Conservation (phyloP, 2,797 vertebrate genomes). For the Hyperoplus immaculatus region DNA sequence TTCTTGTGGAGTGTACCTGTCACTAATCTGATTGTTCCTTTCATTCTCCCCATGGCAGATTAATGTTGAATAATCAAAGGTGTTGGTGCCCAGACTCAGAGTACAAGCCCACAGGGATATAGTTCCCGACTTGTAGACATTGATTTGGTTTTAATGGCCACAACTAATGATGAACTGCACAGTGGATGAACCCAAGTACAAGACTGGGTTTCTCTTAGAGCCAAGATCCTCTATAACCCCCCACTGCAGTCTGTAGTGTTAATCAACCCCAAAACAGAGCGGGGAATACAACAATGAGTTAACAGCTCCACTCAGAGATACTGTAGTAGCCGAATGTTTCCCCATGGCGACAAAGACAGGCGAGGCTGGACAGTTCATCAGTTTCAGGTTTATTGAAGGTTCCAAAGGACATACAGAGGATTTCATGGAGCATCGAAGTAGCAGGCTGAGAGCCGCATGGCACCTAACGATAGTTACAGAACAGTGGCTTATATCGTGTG, state of each 20-base stretch:
- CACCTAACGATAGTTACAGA: too few relatives aligned
- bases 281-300: conserved; percentile 38
- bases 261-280: conserved; percentile 26
- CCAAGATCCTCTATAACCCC: conserved; percentile 12
- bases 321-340: too few relatives aligned
- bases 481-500: too few relatives aligned
- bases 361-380: too few relatives aligned
- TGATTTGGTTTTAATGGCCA: conserved; percentile 81
- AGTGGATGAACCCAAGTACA: conserved; percentile 47
- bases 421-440: too few relatives aligned
- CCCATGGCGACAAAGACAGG: too few relatives aligned
- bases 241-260: conserved; percentile 17
- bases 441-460: too few relatives aligned
- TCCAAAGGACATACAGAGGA: too few relatives aligned
- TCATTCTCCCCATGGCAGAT: conserved; percentile 71
- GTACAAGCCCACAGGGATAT: conserved; percentile 72
- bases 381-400: too few relatives aligned
- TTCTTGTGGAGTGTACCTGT: conserved; percentile 70
- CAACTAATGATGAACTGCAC: conserved; percentile 75
- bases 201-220: conserved; percentile 28
- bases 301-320: conserved; percentile 14
- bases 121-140: conserved; percentile 71
- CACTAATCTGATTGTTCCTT: conserved; percentile 77
- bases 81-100: conserved; percentile 68
- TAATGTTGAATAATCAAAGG: conserved; percentile 80